Base-by-base conservation (phyloP, 64 coral and sea anemone species). In the Actinia tenebrosa region DNA sequence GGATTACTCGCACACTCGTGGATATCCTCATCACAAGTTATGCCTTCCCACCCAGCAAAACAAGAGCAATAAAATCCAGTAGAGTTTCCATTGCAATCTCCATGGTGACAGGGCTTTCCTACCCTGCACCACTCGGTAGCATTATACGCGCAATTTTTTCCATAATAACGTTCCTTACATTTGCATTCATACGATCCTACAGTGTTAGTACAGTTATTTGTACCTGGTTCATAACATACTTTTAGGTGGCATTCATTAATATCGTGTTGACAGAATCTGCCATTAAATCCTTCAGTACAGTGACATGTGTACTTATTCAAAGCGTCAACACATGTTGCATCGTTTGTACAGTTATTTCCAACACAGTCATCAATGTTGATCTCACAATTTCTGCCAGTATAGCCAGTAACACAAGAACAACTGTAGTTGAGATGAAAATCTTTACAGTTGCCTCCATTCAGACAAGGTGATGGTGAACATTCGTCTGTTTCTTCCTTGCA, bases 351-450 rank as follows among this genome's bases (percentile, higher is more conserved):
- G 45, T 87, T 92, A 20, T 92, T 92, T 5, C 50, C 58, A n/a
- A 44, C 83, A 61, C 93, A 95, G 56, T 95, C 90, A 46, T 95
- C 93, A 68, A 95, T 95, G 43, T 95, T 77, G 37, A 43, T 92
- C 56, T 87, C 77, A 68, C 90, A 95, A 22, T 95, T 83, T 64
- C 84, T 78, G 45, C 90, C 94, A 7, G 88, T 90, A 68, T 72
- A 96, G 50, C 94, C 94, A 59, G 45, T 89, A 23, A 83, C 79
- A 77, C 94, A 96, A 8, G 94, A 59, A 68, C 94, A 96, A 45
- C 84, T 89, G 82, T 96, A 96, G 71, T 96, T 85, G 11, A 96
- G 85, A 47, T 96, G 91, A 50, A 88, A 53, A 16, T 96, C 94
- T 4, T 91, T 96, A 83, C 94, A 96, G 46, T 68, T 96, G 56